Evolutionary conservation across 2,888 invertebrate genomes (phyloP), one percentile per base, ranked within the genome.

Genomic region (Ashinkailepas kermadecensis): DNA sequence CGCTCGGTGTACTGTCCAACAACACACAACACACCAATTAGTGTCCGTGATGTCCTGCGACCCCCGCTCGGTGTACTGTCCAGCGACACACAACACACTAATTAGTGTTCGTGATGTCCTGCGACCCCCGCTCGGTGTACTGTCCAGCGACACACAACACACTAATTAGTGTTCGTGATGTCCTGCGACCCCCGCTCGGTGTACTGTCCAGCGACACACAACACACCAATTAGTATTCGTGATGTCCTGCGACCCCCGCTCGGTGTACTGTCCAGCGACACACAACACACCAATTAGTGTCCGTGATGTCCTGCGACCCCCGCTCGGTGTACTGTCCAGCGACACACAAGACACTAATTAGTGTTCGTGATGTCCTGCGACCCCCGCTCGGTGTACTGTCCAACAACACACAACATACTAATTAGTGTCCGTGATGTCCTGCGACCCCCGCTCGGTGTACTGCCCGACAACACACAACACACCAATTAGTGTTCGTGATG

Each of bases 341-440:
- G n/a, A n/a, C n/a, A n/a, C n/a, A n/a, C n/a, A n/a, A n/a, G n/a
- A n/a, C n/a, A n/a, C n/a, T n/a, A n/a, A n/a, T n/a, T n/a, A n/a
- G n/a, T n/a, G n/a, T n/a, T n/a, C 80, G 86, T 89, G 0, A 91
- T 82, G 1, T 57, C 57, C 80, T 80, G 67, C 7, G 10, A 10
- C 70, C 15, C 1, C 67, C 10, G 4, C 12, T 25, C 23, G 67
- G 12, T 67, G 67, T 23, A 13, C 80, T 58, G 23, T 13, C 80
- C 54, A 54, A 21, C 13, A 21, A 13, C n/a, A 58, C 23, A 23
- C 18, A 80, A 9, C 57, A 15, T 0, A 7, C 13, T 18, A 23
- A 23, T 39, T 21, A 58, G 59, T 62, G 62, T 59, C 11, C 39
- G 10, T 15, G 6, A n/a, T 4, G 67, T 10, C 25, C 39, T 6